Base-by-base conservation (phyloP, 2,888 invertebrate species). In the Drosophila ustulata region DNA sequence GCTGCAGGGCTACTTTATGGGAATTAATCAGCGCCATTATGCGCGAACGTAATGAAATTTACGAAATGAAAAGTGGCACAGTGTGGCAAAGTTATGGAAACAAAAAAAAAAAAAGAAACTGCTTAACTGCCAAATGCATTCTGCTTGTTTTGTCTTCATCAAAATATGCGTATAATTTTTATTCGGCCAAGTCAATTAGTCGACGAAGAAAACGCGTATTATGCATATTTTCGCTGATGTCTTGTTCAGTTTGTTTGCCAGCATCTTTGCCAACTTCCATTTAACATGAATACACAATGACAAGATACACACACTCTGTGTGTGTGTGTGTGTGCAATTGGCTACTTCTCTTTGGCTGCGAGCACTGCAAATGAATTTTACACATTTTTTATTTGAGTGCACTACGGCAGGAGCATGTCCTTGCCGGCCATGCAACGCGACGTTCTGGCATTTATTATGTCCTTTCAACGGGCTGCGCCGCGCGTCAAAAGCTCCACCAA, bases 11-110 rank as follows among this genome's bases (percentile, higher is more conserved):
- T 69, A 66, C 71, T 80, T 83, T 76, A 83, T 79, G 81, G 72
- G 77, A 83, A 86, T 86, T 83, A 83, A 83, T 86, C 86, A 83
- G 73, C 75, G 81, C 78, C 86, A 83, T 86, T 83, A 83, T 83
- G 74, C 72, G 59, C 50, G 62, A 70, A 37, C 69, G 74, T 71
- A 78, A 83, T 86, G 76, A 57, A 78, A 83, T 83, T 83, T 80
- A 63, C 81, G 67, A 75, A 83, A 83, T 80, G 81, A 73, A 73
- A 78, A 73, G 73, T 43, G 58, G 71, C 63, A 76, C 78, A 78
- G 77, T 79, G 82, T 57, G 34, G 49, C 61, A 37, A 46, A 13
- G 43, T 7, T 18, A 18, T 18, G 26, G 9, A 18, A 18, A 18
- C 1, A 5, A 53, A 55, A 26, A 49, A 28, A n/a, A 0, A 7